phyloP scores from a whole-genome alignment of 2,113 vertebrate species.

The Salvelinus alpinus region DNA sequence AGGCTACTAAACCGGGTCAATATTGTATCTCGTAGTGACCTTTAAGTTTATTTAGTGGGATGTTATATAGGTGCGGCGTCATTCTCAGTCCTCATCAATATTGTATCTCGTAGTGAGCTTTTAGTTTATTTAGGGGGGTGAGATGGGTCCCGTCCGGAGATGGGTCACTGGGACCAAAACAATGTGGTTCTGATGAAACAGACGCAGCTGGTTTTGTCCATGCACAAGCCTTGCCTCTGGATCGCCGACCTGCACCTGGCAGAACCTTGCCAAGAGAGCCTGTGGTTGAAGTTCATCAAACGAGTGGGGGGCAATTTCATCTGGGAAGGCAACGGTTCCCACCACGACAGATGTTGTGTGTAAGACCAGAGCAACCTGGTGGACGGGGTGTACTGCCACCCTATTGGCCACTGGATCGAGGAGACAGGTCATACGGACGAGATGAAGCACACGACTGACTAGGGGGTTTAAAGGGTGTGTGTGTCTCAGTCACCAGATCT shows the following conservation, averaged over 20 bases:
- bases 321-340: slow-evolving; percentile 79
- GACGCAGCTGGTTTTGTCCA: slow-evolving; percentile 61
- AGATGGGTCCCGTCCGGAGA: slow-evolving; percentile 80
- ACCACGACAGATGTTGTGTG: no score
- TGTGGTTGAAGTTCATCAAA: slow-evolving; percentile 92
- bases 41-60: background rate
- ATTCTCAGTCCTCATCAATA: no score
- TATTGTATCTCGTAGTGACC: background rate
- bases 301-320: slow-evolving; percentile 64
- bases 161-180: slow-evolving; percentile 85
- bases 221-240: slow-evolving; percentile 84
- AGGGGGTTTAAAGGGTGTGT: no score
- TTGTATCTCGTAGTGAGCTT: no score
- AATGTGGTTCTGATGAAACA: slow-evolving; percentile 78
- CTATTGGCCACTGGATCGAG: slow-evolving; percentile 74
- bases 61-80: no score
- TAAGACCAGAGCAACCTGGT: no score
- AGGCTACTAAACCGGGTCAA: background rate
- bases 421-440: slow-evolving; percentile 90
- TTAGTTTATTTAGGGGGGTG: slow-evolving; percentile 55
- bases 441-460: slow-evolving; percentile 91
- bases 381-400: no score
- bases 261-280: slow-evolving; percentile 66
- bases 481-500: no score
- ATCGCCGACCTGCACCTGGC: slow-evolving; percentile 76